Conservation (phyloP, 1,140 invertebrate species). For the Samia ricini region DNA sequence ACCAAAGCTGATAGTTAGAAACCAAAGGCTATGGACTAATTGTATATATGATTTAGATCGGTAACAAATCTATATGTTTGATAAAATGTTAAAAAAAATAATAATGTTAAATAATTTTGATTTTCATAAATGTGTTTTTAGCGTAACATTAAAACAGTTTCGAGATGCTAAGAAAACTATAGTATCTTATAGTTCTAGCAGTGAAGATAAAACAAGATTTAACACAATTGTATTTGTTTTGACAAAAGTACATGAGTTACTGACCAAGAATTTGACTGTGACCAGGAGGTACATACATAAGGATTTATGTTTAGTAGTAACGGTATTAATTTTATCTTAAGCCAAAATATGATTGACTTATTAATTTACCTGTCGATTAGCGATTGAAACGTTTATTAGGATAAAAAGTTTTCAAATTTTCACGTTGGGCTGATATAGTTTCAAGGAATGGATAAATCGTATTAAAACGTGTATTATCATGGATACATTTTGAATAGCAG, state of each 20-base stretch:
- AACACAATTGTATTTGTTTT: conserved; percentile 64
- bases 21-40: conserved; percentile 70
- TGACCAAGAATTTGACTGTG: conserved; percentile 59
- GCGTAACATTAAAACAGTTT: conserved; percentile 62
- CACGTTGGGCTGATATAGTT: too few relatives aligned
- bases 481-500: too few relatives aligned
- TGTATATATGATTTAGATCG: conserved; percentile 70
- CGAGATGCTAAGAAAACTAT: conserved; percentile 61
- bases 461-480: too few relatives aligned
- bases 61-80: conserved; percentile 28
- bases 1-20: conserved; percentile 56
- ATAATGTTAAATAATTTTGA: not conserved
- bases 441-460: too few relatives aligned
- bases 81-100: not conserved
- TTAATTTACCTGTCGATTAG: too few relatives aligned
- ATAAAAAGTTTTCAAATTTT: too few relatives aligned
- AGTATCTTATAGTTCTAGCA: conserved; percentile 41
- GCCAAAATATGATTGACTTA: too few relatives aligned
- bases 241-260: conserved; percentile 64
- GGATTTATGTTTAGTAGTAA: too few relatives aligned
- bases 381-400: too few relatives aligned
- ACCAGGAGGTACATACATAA: conserved; percentile 63
- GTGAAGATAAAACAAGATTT: conserved; percentile 60
- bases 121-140: conserved; percentile 34
- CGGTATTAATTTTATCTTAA: too few relatives aligned